Base-by-base conservation (phyloP, 2,888 invertebrate species). In the Netelia melanura region DNA sequence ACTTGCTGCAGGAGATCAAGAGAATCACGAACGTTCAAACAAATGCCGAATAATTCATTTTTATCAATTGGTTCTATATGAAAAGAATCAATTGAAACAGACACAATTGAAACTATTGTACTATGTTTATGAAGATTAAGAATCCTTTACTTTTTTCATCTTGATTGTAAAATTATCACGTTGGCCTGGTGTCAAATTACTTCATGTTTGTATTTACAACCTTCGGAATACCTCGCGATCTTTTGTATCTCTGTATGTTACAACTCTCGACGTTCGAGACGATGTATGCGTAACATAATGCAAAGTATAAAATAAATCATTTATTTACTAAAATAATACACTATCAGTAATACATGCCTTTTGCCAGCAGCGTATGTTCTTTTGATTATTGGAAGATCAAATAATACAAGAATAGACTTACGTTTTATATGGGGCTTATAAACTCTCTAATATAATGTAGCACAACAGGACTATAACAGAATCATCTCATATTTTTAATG, bases 1-100 rank as follows among this genome's bases (percentile, higher is more conserved):
- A 96, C 91, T 94, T 98, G 72, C 93, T 97, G 23, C 95, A 95
- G 77, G 96, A 96, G 91, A 96, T 98, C 77, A 96, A 96, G 76
- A 76, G 56, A 56, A 30, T 83, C 14, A 30, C 72, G 23, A 83
- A 85, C 17, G 76, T 80, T 58, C n/a, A 83, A 44, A 54, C 62
- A 38, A 23, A 84, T 25, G 43, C 14, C 14, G 23, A 70, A 48
- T 68, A 52, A 65, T 48, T n/a, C 6, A 17, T 25, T 11, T 43
- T 43, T 43, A 3, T 58, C 8, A 17, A 21, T 21, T 21, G 21
- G 1, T 21, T 9, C n/a, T 17, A 58, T 48, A 38, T 6, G 8
- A 38, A 38, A 8, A 38, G 38, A 38, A 38, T 14, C n/a, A 30
- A 14, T 52, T 10, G 30, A 52, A 62, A 17, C 11, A 17, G 17